Conservation (phyloP, 1,140 invertebrate species). For the Heliconius melpomene region DNA sequence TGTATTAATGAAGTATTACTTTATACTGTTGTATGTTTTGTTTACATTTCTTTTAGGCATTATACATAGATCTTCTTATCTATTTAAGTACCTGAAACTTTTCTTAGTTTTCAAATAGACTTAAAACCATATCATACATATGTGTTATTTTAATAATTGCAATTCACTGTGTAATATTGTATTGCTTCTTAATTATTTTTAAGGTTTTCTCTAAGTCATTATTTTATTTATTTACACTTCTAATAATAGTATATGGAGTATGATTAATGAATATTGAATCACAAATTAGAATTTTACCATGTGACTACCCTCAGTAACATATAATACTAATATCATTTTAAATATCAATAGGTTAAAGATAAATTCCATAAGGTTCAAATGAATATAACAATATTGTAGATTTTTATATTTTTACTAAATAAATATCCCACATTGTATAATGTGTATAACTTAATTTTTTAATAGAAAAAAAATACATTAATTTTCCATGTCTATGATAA, state of each 20-base stretch:
- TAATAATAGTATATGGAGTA: not conserved
- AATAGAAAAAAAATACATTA: not conserved
- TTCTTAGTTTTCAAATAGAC: not conserved
- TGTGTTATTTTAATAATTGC: not conserved
- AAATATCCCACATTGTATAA: not conserved
- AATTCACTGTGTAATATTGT: not conserved
- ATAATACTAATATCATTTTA: too few relatives aligned
- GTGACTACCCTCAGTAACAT: not conserved
- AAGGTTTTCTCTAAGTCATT: conserved; percentile 17
- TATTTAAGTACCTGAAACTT: conserved; percentile 25
- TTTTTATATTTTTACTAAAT: not conserved
- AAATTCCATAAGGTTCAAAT: not conserved
- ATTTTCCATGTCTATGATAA: too few relatives aligned
- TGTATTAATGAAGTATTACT: conserved; percentile 18
- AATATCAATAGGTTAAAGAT: not conserved
- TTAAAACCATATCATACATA: conserved; percentile 13
- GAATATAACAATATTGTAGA: not conserved
- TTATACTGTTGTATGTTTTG: conserved; percentile 5
- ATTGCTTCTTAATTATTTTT: not conserved
- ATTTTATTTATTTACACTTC: not conserved
- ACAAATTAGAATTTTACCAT: not conserved
- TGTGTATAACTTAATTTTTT: not conserved
- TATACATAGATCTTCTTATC: not conserved
- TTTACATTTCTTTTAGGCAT: conserved; percentile 12
- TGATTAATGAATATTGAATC: not conserved